These are phyloP conservation scores for Antheraea pernyi DNA, from an alignment of 1,140 invertebrate genomes.

Conservation along the genomic window DNA sequence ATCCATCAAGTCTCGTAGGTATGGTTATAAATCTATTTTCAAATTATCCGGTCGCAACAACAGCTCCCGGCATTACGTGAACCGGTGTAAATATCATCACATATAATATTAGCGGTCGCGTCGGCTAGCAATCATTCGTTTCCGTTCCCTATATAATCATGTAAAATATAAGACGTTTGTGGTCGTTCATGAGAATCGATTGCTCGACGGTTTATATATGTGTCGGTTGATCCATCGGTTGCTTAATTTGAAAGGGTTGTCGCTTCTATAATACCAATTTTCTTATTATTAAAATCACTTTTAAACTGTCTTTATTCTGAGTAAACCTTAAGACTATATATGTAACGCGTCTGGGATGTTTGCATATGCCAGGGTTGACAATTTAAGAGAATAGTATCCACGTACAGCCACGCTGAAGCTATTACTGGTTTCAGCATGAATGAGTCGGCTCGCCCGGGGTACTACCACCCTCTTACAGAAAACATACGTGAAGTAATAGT, in stretches of 20 bases:
- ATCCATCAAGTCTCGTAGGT: background rate
- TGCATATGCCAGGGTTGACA: too few relatives aligned
- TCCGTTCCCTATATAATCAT: slow-evolving; percentile 64
- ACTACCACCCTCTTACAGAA: too few relatives aligned
- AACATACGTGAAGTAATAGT: too few relatives aligned
- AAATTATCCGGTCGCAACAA: background rate
- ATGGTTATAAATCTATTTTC: background rate
- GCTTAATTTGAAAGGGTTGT: background rate
- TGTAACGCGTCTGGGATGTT: too few relatives aligned
- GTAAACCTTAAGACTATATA: too few relatives aligned
- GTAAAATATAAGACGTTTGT: slow-evolving; percentile 58
- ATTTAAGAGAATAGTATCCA: too few relatives aligned
- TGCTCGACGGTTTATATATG: slow-evolving; percentile 14
- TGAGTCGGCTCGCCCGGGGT: too few relatives aligned
- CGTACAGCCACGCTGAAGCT: too few relatives aligned
- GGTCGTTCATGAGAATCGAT: slow-evolving; percentile 61
- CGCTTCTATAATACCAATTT: background rate
- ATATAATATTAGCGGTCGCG: slow-evolving; percentile 42
- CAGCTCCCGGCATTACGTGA: slow-evolving; percentile 9
- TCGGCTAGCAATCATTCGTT: slow-evolving; percentile 35
- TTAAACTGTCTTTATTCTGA: too few relatives aligned
- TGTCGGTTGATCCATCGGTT: background rate
- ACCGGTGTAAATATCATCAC: slow-evolving; percentile 17
- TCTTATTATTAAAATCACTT: too few relatives aligned
- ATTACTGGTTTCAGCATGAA: too few relatives aligned